These are phyloP conservation scores for Brachionus angularis DNA, from an alignment of 1,140 invertebrate genomes.

Conservation along the genomic window DNA sequence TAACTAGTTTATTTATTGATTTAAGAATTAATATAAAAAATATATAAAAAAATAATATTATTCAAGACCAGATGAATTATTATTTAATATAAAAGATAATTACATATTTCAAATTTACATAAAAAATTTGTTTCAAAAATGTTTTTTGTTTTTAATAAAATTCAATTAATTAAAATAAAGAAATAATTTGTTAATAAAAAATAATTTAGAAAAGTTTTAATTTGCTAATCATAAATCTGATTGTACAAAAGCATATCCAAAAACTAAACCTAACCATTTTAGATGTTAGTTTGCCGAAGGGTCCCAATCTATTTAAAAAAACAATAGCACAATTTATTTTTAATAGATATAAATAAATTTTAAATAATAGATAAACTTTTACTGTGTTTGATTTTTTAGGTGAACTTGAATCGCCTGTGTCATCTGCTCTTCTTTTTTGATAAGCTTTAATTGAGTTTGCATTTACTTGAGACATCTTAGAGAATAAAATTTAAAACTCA, in stretches of 20 bases:
- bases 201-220: background rate
- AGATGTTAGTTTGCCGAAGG: slow-evolving; percentile 40
- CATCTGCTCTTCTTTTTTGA: slow-evolving; percentile 38
- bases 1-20: too few relatives aligned
- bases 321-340: background rate
- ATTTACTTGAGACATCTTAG: slow-evolving; percentile 13
- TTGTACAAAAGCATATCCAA: slow-evolving; percentile 11
- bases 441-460: slow-evolving; percentile 27
- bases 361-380: background rate
- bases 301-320: slow-evolving; percentile 2
- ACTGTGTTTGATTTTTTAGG: slow-evolving; percentile 34
- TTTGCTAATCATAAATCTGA: slow-evolving; percentile 14
- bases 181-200: too few relatives aligned
- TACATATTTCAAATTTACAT: too few relatives aligned
- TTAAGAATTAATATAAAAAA: too few relatives aligned
- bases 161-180: background rate
- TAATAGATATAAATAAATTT: background rate
- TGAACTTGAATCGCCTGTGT: slow-evolving; percentile 26
- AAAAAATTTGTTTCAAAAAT: background rate
- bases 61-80: too few relatives aligned
- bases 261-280: slow-evolving; percentile 4
- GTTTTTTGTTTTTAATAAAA: background rate
- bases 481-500: too few relatives aligned
- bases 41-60: background rate
- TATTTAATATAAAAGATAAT: too few relatives aligned